Base-by-base conservation (phyloP, 2,888 invertebrate species). In the Eupithecia tripunctaria region DNA sequence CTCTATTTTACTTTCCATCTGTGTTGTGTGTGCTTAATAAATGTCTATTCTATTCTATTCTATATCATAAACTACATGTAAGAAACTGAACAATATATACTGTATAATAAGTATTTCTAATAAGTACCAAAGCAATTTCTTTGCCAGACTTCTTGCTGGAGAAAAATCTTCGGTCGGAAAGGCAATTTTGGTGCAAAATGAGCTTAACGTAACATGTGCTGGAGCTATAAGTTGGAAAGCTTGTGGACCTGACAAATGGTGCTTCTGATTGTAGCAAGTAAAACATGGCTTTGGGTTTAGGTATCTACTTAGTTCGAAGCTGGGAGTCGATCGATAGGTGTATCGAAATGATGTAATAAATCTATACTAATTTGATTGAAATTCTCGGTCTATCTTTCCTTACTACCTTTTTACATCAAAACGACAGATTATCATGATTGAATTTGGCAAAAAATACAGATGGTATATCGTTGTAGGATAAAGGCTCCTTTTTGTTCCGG, bases 221-320 rank as follows among this genome's bases (percentile, higher is more conserved):
- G n/a, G 15, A 36, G 47, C 56, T 38, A 67, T 71, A 59, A 69
- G 43, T 56, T 68, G 56, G 21, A 41, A 62, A 56, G 38, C 63
- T 62, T 71, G 27, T 56, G 64, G 56, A 29, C 25, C 56, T 64
- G 67, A 72, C 63, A 64, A 72, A 72, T 72, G 67, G 38, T 21
- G 21, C 38, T 38, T n/a, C 25, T 64, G 64, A 64, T 64, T 63
- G 62, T 32, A 63, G 18, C 56, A 56, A 36, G 84, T 85, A 87
- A 83, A 84, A 86, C 29, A 81, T 83, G 82, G 83, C 81, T 21
- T 64, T 63, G 15, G 62, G 62, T 62, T 62, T n/a, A 62, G 62
- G n/a, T 62, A 62, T 62, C 15, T 10, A 21, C 12, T 12, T 10
- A 51, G 21, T n/a, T 47, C 21, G 12, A 21, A 51, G 21, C 21